Evolutionary conservation across 2,797 vertebrate species (phyloP).

Genomic region (Pipistrellus nathusii): DNA sequence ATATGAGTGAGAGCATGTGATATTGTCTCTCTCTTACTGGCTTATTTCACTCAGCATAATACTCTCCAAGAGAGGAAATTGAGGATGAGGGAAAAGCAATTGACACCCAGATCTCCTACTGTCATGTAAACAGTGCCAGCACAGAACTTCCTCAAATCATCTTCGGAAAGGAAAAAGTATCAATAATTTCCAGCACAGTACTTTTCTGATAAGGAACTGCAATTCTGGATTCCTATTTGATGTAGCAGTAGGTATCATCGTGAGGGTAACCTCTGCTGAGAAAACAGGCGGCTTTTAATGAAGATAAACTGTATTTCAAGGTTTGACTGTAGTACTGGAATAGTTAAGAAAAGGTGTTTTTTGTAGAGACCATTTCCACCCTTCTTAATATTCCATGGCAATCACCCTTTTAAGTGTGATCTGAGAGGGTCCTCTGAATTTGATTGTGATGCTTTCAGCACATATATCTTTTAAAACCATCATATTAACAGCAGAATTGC

Average conservation of each 20-base stretch:
- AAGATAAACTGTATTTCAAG: slow-evolving; percentile 34
- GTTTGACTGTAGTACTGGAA: neutral
- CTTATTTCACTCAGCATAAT: too few relatives aligned
- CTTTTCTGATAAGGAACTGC: slow-evolving; percentile 6
- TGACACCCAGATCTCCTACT: neutral
- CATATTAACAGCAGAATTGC: slow-evolving; percentile 7
- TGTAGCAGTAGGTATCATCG: neutral
- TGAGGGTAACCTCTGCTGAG: slow-evolving; percentile 15
- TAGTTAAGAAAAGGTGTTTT: slow-evolving; percentile 14
- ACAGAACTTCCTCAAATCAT: slow-evolving; percentile 18
- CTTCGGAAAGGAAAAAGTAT: slow-evolving; percentile 49
- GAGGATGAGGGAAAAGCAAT: slow-evolving; percentile 43
- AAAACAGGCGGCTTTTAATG: slow-evolving; percentile 33
- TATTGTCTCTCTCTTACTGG: too few relatives aligned
- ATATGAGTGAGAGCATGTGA: too few relatives aligned
- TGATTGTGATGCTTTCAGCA: neutral
- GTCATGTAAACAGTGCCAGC: slow-evolving; percentile 1
- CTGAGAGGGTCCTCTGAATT: neutral
- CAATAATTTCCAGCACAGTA: neutral
- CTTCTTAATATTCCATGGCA: neutral
- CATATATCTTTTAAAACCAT: neutral
- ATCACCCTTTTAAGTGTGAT: neutral
- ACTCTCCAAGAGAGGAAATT: neutral
- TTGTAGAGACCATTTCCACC: slow-evolving; percentile 34
- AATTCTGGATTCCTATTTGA: neutral